Percentiles rank a stretch among this genome's conserved stretches.
Evolutionary conservation across 35 echinoderm and acorn worm species (phyloP).

Genomic region (Ophioderma brevispina): DNA sequence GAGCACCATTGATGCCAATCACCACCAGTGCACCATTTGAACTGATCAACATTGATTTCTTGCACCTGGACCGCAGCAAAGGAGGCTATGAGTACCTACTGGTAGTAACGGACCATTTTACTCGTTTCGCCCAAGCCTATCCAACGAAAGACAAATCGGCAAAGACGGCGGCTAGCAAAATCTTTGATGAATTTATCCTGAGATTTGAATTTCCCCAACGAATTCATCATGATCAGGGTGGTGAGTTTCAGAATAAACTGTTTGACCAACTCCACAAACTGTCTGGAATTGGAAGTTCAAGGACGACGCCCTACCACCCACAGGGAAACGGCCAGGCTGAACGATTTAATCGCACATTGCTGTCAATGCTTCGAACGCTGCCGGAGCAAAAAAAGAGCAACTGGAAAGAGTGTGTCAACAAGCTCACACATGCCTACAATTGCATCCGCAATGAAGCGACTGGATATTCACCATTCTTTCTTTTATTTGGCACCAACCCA

Average conservation of each 20-base stretch:
- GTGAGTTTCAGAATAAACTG: slow-evolving; percentile 49
- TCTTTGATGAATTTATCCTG: slow-evolving; percentile 56
- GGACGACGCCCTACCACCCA: slow-evolving; percentile 60
- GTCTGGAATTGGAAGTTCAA: slow-evolving; percentile 9
- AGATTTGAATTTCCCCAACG: slow-evolving; percentile 33
- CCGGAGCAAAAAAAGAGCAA: slow-evolving; percentile 53
- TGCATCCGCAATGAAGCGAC: slow-evolving; percentile 55
- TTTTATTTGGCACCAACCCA: slow-evolving; percentile 59
- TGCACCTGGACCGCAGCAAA: slow-evolving; percentile 31
- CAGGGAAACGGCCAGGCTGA: slow-evolving; percentile 50
- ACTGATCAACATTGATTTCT: slow-evolving; percentile 66
- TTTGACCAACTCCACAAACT: slow-evolving; percentile 36
- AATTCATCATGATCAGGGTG: slow-evolving; percentile 65
- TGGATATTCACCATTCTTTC: slow-evolving; percentile 59
- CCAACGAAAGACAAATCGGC: slow-evolving; percentile 54
- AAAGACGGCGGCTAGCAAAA: slow-evolving; percentile 53
- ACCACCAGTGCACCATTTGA: slow-evolving; percentile 60
- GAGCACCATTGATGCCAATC: slow-evolving; percentile 50
- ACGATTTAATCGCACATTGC: slow-evolving; percentile 34
- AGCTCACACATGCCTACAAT: slow-evolving; percentile 73
- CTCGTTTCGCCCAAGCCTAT: slow-evolving; percentile 59
- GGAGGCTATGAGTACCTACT: slow-evolving; percentile 51
- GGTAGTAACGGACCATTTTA: slow-evolving; percentile 63
- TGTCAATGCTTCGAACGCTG: slow-evolving; percentile 31
- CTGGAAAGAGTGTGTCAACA: slow-evolving; percentile 60